Percentiles rank a stretch among this genome's conserved stretches.
phyloP scores from a whole-genome alignment of 2,797 vertebrate genomes.

The Pogonophryne albipinna region DNA sequence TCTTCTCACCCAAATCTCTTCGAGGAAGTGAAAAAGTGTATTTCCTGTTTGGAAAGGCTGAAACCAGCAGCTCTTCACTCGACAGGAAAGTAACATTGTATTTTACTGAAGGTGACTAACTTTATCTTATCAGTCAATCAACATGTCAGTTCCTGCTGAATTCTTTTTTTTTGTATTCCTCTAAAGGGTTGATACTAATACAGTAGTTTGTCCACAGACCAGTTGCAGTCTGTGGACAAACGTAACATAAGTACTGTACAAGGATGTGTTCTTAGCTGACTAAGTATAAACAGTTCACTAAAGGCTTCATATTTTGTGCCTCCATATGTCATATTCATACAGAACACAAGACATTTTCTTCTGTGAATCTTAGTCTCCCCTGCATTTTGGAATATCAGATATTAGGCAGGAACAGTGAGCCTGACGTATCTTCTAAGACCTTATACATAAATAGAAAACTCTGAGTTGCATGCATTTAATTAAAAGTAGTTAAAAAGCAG shows the following conservation, averaged over 20 bases:
- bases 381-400: constrained; percentile 74
- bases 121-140: constrained; percentile 10
- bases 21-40: background rate
- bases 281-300: constrained; percentile 22
- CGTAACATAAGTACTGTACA: background rate
- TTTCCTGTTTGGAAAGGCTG: constrained; percentile 44
- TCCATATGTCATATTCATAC: constrained; percentile 23
- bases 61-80: constrained; percentile 69
- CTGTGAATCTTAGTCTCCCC: constrained; percentile 50
- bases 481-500: constrained; percentile 20
- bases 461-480: background rate
- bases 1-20: background rate
- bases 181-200: no score
- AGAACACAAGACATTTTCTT: constrained; percentile 38
- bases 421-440: background rate
- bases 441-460: constrained; percentile 26
- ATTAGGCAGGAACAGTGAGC: constrained; percentile 5
- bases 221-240: constrained; percentile 7
- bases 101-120: background rate
- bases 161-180: background rate
- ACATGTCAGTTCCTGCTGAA: constrained; percentile 39
- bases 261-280: background rate
- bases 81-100: background rate
- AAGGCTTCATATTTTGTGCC: constrained; percentile 16
- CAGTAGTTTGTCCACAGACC: no score